Percentiles rank a stretch among this genome's conserved stretches.
Conservation (phyloP, 2,113 vertebrate genomes). For the Gadus macrocephalus region DNA sequence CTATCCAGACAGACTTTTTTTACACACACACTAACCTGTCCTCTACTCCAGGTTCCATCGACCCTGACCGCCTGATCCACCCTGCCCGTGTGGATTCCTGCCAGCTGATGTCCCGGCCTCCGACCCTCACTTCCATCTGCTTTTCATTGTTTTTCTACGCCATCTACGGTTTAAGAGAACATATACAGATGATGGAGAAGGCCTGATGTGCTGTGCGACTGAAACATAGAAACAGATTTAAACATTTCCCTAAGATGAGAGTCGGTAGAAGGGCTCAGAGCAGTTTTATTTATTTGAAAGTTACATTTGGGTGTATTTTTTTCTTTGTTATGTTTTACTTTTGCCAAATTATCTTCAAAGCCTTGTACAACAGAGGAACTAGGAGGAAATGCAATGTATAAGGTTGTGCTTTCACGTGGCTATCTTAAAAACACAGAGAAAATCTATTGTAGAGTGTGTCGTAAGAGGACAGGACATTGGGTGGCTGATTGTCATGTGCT, state of each 20-base stretch:
- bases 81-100: constrained; percentile 13
- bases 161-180: no score
- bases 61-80: constrained; percentile 36
- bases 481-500: no score
- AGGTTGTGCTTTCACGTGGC: no score
- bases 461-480: no score
- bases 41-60: constrained; percentile 61
- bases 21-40: not conserved
- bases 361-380: no score
- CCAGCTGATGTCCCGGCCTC: not conserved
- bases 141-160: not conserved
- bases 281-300: not conserved
- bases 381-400: no score
- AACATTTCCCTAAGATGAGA: constrained; percentile 32
- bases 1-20: no score
- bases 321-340: no score
- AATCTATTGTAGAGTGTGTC: no score
- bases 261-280: not conserved
- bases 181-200: no score
- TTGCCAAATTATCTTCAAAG: no score
- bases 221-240: constrained; percentile 2
- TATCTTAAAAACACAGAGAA: no score
- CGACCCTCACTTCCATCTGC: constrained; percentile 7
- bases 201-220: constrained; percentile 21
- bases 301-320: not conserved